Conservation (phyloP, 2,797 vertebrate genomes). For the Kryptolebias ocellatus region DNA sequence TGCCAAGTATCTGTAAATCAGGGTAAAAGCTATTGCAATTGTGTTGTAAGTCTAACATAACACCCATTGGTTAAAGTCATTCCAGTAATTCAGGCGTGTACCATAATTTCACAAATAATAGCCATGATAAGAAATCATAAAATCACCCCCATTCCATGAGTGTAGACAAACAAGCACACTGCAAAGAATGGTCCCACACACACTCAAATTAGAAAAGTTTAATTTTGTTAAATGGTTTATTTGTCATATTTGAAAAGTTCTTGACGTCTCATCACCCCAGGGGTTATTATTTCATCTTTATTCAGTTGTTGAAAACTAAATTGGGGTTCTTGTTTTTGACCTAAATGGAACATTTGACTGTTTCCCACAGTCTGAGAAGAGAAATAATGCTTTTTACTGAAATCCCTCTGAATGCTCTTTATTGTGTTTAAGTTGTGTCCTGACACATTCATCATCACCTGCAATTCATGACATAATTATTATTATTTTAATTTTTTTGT, state of each 20-base stretch:
- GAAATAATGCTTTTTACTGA: neutral
- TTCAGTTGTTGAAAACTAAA: conserved; percentile 32
- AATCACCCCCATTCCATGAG: conserved; percentile 3
- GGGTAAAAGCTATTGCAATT: neutral
- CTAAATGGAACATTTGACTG: conserved; percentile 11
- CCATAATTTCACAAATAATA: conserved; percentile 7
- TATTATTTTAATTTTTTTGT: too few relatives aligned
- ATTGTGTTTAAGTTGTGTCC: too few relatives aligned
- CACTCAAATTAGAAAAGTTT: conserved; percentile 15
- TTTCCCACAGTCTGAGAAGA: neutral
- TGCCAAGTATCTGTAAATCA: conserved; percentile 1
- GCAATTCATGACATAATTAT: too few relatives aligned
- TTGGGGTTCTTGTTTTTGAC: conserved; percentile 32
- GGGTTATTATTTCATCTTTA: conserved; percentile 39
- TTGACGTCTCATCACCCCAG: conserved; percentile 54
- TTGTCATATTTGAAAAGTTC: conserved; percentile 53
- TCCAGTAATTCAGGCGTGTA: neutral
- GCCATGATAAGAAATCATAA: neutral
- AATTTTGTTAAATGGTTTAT: conserved; percentile 45
- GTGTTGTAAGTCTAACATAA: neutral
- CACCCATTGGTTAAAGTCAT: neutral
- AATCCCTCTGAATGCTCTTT: neutral
- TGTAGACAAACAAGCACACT: conserved; percentile 17
- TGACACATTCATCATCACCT: too few relatives aligned
- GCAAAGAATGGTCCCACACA: neutral